Evolutionary conservation across 2,888 invertebrate species (phyloP).

Genomic region (Napeogenes sylphis): DNA sequence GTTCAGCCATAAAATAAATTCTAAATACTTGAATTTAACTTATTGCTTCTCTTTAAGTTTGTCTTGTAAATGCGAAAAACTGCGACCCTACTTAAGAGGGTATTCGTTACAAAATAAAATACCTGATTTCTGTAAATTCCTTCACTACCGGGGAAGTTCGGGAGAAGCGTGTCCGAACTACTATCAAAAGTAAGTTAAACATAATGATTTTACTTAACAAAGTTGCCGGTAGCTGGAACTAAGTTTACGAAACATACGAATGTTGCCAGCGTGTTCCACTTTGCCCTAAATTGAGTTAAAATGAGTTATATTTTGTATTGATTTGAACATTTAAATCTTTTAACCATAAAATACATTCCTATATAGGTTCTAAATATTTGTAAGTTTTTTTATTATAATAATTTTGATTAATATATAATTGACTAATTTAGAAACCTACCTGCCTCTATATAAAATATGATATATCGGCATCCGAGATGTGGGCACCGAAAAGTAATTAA

Average conservation of each 20-base stretch:
- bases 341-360: too few species aligned
- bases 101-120: neutral
- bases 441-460: too few species aligned
- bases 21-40: too few species aligned
- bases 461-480: too few species aligned
- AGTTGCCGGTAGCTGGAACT: constrained; percentile 14
- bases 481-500: too few species aligned
- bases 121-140: neutral
- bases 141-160: neutral
- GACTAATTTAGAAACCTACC: too few species aligned
- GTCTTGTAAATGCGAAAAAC: neutral
- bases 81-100: neutral
- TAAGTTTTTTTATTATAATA: too few species aligned
- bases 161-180: neutral
- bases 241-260: constrained; percentile 9
- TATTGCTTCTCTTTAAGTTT: neutral
- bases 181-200: constrained; percentile 19
- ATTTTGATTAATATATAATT: too few species aligned
- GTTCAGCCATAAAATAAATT: too few species aligned
- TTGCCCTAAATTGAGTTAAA: neutral
- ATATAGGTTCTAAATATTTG: too few species aligned
- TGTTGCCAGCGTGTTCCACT: constrained; percentile 4
- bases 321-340: neutral
- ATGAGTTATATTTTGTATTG: neutral
- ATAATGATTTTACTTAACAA: constrained; percentile 19